Conservation (phyloP, 2,797 vertebrate species). For the Rhadinocentrus ornatus region DNA sequence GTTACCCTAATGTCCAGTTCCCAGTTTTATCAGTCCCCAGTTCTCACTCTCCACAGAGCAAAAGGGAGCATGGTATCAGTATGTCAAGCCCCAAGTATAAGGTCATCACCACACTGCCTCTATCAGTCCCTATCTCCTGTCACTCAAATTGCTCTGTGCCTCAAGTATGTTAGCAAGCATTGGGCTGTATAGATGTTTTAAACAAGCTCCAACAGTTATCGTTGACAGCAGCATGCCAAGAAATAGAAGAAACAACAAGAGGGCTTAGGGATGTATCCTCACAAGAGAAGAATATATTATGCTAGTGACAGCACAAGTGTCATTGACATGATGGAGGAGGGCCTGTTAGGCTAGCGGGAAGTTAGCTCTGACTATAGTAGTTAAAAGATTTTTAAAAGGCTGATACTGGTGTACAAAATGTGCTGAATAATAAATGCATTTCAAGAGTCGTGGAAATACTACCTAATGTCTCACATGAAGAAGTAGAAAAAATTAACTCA, state of each 20-base stretch:
- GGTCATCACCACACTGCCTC: conserved; percentile 62
- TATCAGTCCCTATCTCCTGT: conserved; percentile 55
- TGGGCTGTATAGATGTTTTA: conserved; percentile 50
- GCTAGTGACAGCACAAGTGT: conserved; percentile 49
- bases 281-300: conserved; percentile 38
- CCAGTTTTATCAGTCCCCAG: conserved; percentile 25
- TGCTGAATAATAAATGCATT: conserved; percentile 3
- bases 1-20: conserved; percentile 23
- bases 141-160: conserved; percentile 49
- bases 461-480: conserved; percentile 14
- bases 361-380: conserved; percentile 23
- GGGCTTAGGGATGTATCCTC: conserved; percentile 42
- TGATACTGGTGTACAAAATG: not conserved
- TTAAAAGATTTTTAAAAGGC: conserved; percentile 15
- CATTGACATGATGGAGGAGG: conserved; percentile 38
- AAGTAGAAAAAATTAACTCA: not conserved
- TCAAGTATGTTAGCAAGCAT: conserved; percentile 58
- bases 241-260: conserved; percentile 56
- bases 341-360: conserved; percentile 32
- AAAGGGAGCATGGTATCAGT: conserved; percentile 59
- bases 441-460: not conserved
- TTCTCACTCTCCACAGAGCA: too few species aligned
- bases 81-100: conserved; percentile 45
- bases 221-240: conserved; percentile 56
- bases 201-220: conserved; percentile 59